A percentile compares a stretch with the other conserved stretches of the same genome.
Evolutionary conservation across 1,140 invertebrate species (phyloP).

Genomic region (Drosophila sucinea): DNA sequence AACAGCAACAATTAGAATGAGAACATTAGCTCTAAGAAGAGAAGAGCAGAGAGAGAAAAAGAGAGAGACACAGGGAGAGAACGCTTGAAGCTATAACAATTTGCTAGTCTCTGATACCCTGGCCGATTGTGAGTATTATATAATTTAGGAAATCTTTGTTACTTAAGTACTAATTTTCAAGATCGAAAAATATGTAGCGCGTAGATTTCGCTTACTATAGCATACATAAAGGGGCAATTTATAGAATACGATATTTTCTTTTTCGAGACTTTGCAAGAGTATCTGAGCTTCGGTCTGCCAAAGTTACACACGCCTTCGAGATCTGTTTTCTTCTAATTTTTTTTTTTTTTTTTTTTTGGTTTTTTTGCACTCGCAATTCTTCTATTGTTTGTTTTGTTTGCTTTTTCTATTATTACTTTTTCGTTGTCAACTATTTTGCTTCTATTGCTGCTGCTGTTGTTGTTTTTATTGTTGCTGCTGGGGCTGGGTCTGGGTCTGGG

Average conservation of each 20-base stretch:
- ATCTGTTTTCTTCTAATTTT: conserved; percentile 30
- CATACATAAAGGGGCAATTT: neutral
- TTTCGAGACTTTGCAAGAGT: neutral
- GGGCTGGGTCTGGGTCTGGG: conserved; percentile 45
- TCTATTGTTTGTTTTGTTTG: conserved; percentile 62
- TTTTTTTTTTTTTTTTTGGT: conserved; percentile 27
- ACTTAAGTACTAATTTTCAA: too few relatives aligned
- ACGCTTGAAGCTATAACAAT: conserved; percentile 26
- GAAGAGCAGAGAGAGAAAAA: neutral
- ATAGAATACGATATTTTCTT: too few relatives aligned
- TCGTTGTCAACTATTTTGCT: conserved; percentile 73
- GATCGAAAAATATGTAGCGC: too few relatives aligned
- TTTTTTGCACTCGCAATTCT: conserved; percentile 57
- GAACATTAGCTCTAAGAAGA: conserved; percentile 35
- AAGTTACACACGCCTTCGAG: conserved; percentile 24
- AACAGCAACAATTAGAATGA: conserved; percentile 12
- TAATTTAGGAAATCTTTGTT: neutral
- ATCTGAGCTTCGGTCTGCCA: neutral
- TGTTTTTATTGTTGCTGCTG: conserved; percentile 14
- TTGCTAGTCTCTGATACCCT: neutral
- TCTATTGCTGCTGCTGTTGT: conserved; percentile 34
- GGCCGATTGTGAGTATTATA: neutral
- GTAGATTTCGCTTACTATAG: neutral
- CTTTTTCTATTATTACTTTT: conserved; percentile 56
- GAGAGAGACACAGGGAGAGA: neutral